phyloP scores from a whole-genome alignment of 2,113 vertebrate genomes.

The Bos indicus region DNA sequence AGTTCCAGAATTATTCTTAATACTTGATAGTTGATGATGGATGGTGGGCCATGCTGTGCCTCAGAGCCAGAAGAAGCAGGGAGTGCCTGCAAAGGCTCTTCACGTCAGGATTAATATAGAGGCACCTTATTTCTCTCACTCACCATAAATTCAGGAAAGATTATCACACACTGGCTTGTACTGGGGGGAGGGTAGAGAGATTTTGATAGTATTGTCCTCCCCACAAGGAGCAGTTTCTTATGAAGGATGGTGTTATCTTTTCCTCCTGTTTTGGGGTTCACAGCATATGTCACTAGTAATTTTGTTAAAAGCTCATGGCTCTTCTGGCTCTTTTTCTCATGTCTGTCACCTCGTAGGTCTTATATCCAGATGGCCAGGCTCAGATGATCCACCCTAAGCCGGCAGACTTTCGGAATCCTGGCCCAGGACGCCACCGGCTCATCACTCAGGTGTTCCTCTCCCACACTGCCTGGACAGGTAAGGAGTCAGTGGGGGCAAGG shows the following conservation, averaged over 20 bases:
- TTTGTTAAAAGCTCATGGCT: not conserved
- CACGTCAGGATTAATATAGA: not conserved
- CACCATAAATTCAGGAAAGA: not conserved
- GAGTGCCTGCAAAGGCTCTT: not conserved
- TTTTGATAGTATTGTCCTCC: not conserved
- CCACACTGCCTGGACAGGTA: slow-evolving; percentile 97
- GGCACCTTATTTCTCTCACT: not conserved
- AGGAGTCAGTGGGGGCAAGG: accelerated
- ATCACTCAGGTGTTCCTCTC: slow-evolving; percentile 98
- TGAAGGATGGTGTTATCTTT: not conserved
- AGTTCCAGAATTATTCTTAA: not conserved
- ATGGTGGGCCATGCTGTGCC: not conserved
- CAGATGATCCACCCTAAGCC: slow-evolving; percentile 97
- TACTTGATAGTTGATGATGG: not conserved
- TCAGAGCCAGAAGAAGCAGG: not conserved
- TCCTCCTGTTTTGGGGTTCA: not conserved
- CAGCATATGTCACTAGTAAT: not conserved
- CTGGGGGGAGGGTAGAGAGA: not conserved
- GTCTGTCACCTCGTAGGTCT: slow-evolving; percentile 79
- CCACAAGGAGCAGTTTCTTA: not conserved
- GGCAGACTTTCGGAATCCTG: slow-evolving; percentile 94
- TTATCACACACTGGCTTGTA: not conserved
- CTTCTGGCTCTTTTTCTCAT: not conserved
- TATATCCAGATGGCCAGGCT: slow-evolving; percentile 97
- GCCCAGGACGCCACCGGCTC: slow-evolving; percentile 91